Conservation (phyloP, 2,113 vertebrate species). For the Calidris pugnax region DNA sequence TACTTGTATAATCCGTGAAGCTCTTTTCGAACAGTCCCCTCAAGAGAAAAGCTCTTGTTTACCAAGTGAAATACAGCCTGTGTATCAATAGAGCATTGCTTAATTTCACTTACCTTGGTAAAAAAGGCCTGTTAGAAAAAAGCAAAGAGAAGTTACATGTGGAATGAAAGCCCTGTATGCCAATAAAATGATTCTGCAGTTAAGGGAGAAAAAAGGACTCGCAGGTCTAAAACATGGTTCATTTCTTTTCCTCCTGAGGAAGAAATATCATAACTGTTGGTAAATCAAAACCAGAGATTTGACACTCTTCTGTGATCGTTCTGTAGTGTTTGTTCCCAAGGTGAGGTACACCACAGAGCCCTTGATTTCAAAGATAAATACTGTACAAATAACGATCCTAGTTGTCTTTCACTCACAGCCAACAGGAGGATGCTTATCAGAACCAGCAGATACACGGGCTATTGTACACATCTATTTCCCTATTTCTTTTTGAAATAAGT, state of each 20-base stretch:
- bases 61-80: background rate
- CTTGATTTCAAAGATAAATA: slow-evolving; percentile 89
- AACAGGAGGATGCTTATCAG: slow-evolving; percentile 86
- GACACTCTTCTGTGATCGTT: slow-evolving; percentile 68
- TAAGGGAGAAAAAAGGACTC: slow-evolving; percentile 37
- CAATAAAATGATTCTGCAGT: slow-evolving; percentile 45
- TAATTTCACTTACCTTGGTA: slow-evolving; percentile 30
- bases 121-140: background rate
- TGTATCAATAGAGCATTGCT: background rate
- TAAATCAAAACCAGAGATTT: slow-evolving; percentile 75
- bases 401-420: slow-evolving; percentile 86
- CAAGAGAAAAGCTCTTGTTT: slow-evolving; percentile 50
- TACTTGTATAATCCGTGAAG: background rate
- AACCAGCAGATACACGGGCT: slow-evolving; percentile 77
- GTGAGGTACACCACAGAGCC: slow-evolving; percentile 79
- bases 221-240: slow-evolving; percentile 32
- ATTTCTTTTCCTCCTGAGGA: slow-evolving; percentile 63
- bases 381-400: slow-evolving; percentile 82
- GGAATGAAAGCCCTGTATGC: slow-evolving; percentile 33
- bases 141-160: background rate
- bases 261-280: slow-evolving; percentile 63
- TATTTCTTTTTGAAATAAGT: slow-evolving; percentile 76
- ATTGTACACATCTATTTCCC: slow-evolving; percentile 81
- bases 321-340: slow-evolving; percentile 74
- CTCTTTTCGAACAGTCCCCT: background rate